Conservation (phyloP, 2,888 invertebrate genomes). For the Parnassius smintheus region DNA sequence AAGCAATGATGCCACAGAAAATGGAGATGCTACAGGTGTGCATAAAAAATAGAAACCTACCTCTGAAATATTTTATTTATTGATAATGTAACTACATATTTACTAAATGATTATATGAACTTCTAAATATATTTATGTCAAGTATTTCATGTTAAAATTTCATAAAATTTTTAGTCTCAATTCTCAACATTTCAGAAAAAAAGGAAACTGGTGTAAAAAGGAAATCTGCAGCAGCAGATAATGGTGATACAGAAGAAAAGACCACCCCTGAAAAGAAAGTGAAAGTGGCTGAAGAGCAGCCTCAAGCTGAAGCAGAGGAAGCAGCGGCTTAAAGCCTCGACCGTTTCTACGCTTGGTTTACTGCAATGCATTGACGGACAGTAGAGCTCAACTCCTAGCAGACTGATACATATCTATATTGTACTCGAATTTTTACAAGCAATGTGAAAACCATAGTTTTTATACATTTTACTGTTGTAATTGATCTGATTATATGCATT, state of each 20-base stretch:
- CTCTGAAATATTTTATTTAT: too few species aligned
- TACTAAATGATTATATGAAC: too few species aligned
- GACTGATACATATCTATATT: conserved; percentile 56
- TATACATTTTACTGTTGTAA: conserved; percentile 47
- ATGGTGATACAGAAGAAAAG: conserved; percentile 80
- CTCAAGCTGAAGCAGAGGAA: conserved; percentile 81
- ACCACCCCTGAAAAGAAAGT: conserved; percentile 87
- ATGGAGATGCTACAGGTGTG: conserved; percentile 69
- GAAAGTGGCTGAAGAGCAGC: conserved; percentile 83
- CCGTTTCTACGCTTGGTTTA: conserved; percentile 62
- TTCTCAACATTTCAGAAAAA: conserved; percentile 58
- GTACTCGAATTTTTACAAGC: conserved; percentile 34
- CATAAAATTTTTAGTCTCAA: neutral
- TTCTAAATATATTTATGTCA: too few species aligned
- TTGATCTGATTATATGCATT: conserved; percentile 40
- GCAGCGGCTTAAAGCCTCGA: conserved; percentile 76
- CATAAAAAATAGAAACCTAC: neutral
- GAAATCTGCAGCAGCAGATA: conserved; percentile 83
- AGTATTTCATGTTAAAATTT: neutral
- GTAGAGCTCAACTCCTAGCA: conserved; percentile 68
- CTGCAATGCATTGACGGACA: conserved; percentile 76
- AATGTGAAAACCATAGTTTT: conserved; percentile 60
- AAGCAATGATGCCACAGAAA: conserved; percentile 73
- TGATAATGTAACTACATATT: too few species aligned
- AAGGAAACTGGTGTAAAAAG: conserved; percentile 83